Conservation (phyloP, 2,888 invertebrate species). For the Odontocerum albicorne region DNA sequence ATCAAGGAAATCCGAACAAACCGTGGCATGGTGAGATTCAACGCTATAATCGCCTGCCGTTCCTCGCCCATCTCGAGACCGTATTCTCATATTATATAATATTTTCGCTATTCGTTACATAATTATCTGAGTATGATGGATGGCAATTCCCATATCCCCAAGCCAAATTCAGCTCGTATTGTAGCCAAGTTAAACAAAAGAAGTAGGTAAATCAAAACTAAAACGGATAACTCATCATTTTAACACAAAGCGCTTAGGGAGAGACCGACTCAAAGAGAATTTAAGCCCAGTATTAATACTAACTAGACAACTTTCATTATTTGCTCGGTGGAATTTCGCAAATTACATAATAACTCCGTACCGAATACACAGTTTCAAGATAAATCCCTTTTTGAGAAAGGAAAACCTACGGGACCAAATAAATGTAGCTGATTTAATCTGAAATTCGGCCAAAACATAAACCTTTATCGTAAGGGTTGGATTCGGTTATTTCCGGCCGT, state of each 20-base stretch:
- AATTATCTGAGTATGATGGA: too few species aligned
- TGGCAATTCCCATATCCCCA: too few species aligned
- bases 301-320: conserved; percentile 30
- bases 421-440: conserved; percentile 35
- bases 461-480: conserved; percentile 13
- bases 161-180: too few species aligned
- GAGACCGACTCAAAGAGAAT: conserved; percentile 15
- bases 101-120: too few species aligned
- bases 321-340: conserved; percentile 26
- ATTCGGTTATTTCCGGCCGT: conserved; percentile 1
- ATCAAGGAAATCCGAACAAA: too few species aligned
- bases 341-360: conserved; percentile 34
- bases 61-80: too few species aligned
- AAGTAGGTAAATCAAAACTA: conserved; percentile 5
- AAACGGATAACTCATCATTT: conserved; percentile 9
- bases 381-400: conserved; percentile 20
- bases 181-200: conserved; percentile 3
- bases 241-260: neutral
- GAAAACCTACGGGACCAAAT: conserved; percentile 22
- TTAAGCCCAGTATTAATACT: conserved; percentile 16
- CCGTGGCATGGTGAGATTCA: too few species aligned
- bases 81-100: too few species aligned
- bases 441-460: conserved; percentile 27
- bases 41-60: too few species aligned
- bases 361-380: conserved; percentile 26